phyloP scores from a whole-genome alignment of 1,140 invertebrate genomes.

The Danaus melanippus region DNA sequence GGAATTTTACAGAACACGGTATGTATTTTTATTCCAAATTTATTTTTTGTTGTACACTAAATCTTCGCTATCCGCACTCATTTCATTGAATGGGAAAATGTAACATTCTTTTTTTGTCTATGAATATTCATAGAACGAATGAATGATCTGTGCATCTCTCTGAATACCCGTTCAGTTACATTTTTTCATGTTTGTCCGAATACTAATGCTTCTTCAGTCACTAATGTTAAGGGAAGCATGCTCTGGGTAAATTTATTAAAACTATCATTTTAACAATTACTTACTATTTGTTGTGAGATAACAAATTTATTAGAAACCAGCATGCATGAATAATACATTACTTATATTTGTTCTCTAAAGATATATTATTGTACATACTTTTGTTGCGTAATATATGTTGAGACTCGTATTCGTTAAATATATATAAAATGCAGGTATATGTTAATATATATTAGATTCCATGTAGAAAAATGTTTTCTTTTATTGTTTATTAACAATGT shows the following conservation, averaged over 20 bases:
- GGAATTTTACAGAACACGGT: slow-evolving; percentile 51
- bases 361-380: slow-evolving; percentile 1
- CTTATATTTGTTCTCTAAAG: slow-evolving; percentile 8
- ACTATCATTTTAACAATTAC: slow-evolving; percentile 14
- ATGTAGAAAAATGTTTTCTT: no score
- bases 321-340: slow-evolving; percentile 29
- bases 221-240: slow-evolving; percentile 46
- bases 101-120: slow-evolving; percentile 18
- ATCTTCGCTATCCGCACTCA: slow-evolving; percentile 55
- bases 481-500: slow-evolving; percentile 1
- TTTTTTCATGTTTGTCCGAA: slow-evolving; percentile 40
- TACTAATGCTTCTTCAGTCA: slow-evolving; percentile 46
- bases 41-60: slow-evolving; percentile 53
- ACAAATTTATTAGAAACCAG: slow-evolving; percentile 34
- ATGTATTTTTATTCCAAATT: slow-evolving; percentile 58
- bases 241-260: slow-evolving; percentile 10
- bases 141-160: no score
- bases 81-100: slow-evolving; percentile 43
- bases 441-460: no score
- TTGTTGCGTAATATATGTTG: no score
- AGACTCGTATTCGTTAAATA: no score
- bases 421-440: no score
- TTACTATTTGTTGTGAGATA: slow-evolving; percentile 70
- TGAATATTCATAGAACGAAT: no score
- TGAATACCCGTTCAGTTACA: slow-evolving; percentile 24